Percentiles rank a stretch among this genome's conserved stretches.
Evolutionary conservation across 2,797 vertebrate genomes (phyloP).

Genomic region (Selene dorsalis): DNA sequence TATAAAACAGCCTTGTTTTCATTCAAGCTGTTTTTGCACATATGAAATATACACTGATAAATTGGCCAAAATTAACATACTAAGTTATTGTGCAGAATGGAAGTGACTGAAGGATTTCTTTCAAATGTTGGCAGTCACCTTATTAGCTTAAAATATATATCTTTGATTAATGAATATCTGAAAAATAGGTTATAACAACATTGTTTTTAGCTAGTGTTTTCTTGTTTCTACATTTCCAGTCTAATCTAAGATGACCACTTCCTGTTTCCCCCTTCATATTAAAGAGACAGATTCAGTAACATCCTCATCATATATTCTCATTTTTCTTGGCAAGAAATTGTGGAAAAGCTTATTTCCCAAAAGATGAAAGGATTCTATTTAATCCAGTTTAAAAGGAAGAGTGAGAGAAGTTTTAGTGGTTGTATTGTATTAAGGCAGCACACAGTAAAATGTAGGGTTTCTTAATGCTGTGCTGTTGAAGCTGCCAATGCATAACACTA

Average conservation of each 20-base stretch:
- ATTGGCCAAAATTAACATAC: background rate
- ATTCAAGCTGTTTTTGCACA: background rate
- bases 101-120: background rate
- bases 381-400: background rate
- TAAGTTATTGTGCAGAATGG: background rate
- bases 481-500: constrained; percentile 25
- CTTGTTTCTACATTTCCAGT: background rate
- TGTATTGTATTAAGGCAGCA: background rate
- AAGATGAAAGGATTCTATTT: background rate
- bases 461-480: constrained; percentile 13
- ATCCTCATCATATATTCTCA: background rate
- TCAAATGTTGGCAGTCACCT: background rate
- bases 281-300: background rate
- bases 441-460: constrained; percentile 8
- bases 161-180: background rate
- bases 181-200: background rate
- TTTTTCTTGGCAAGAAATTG: background rate
- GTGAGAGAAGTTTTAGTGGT: background rate
- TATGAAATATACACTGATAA: background rate
- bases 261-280: background rate
- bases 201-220: no score
- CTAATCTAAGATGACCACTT: background rate
- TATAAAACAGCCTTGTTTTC: background rate
- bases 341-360: background rate
- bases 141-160: background rate